These are phyloP conservation scores for Odontocerum albicorne DNA, from an alignment of 2,888 invertebrate genomes.

Conservation along the genomic window DNA sequence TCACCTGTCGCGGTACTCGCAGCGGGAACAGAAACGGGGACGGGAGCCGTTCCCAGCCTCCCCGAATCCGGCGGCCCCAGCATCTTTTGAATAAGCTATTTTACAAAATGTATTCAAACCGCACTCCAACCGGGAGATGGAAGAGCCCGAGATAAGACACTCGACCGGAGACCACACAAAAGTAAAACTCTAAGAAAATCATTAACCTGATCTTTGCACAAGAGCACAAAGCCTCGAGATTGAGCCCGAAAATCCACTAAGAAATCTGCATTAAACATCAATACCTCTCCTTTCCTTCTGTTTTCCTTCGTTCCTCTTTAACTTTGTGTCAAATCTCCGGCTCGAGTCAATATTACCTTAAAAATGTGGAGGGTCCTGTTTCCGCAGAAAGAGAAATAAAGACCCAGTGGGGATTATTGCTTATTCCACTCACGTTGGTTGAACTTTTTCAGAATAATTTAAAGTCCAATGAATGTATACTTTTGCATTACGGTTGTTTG, in stretches of 20 bases:
- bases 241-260: slow-evolving; percentile 23
- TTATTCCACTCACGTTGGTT: slow-evolving; percentile 32
- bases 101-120: slow-evolving; percentile 37
- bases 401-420: slow-evolving; percentile 20
- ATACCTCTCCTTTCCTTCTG: slow-evolving; percentile 20
- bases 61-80: slow-evolving; percentile 30
- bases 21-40: slow-evolving; percentile 10
- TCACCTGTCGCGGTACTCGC: slow-evolving; percentile 13
- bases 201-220: slow-evolving; percentile 36
- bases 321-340: slow-evolving; percentile 20
- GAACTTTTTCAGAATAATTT: slow-evolving; percentile 35
- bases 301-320: slow-evolving; percentile 8
- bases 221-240: slow-evolving; percentile 32
- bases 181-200: slow-evolving; percentile 34
- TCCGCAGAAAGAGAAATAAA: slow-evolving; percentile 16
- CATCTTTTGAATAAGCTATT: slow-evolving; percentile 35
- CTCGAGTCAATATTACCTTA: slow-evolving; percentile 32
- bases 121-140: slow-evolving; percentile 28
- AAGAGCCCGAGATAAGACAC: slow-evolving; percentile 24
- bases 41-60: no score
- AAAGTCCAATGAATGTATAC: slow-evolving; percentile 27
- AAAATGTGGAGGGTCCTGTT: slow-evolving; percentile 18
- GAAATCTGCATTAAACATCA: slow-evolving; percentile 35
- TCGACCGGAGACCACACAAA: slow-evolving; percentile 16
- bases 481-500: slow-evolving; percentile 33